A percentile compares a stretch with the other conserved stretches of the same genome.
phyloP scores from a whole-genome alignment of 2,797 vertebrate species.

The Karalla daura region DNA sequence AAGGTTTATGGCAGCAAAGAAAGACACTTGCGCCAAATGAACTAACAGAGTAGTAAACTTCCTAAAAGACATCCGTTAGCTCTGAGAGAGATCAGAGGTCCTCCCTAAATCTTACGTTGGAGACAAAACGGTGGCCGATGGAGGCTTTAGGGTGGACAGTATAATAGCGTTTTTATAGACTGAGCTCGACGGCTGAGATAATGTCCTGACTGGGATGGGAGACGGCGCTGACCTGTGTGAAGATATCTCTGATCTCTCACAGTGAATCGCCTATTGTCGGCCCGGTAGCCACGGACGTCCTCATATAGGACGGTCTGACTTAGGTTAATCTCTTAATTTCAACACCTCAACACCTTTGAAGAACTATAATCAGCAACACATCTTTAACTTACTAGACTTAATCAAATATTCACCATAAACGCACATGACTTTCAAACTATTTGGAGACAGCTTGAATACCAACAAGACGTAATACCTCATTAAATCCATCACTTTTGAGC shows the following conservation, averaged over 20 bases:
- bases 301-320: too few relatives aligned
- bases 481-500: too few relatives aligned
- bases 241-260: conserved; percentile 36
- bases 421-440: too few relatives aligned
- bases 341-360: too few relatives aligned
- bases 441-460: too few relatives aligned
- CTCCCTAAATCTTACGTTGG: conserved; percentile 62
- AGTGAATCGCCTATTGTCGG: conserved; percentile 41
- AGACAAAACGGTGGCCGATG: conserved; percentile 53
- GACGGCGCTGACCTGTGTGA: conserved; percentile 36
- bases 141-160: conserved; percentile 52
- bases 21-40: conserved; percentile 70
- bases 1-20: conserved; percentile 68
- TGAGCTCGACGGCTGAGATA: conserved; percentile 50
- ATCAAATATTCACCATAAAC: too few relatives aligned
- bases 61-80: conserved; percentile 72
- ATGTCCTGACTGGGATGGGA: conserved; percentile 36
- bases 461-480: too few relatives aligned
- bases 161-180: conserved; percentile 64
- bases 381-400: too few relatives aligned
- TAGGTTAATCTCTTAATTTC: too few relatives aligned
- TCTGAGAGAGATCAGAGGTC: conserved; percentile 47
- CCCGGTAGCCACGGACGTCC: neutral
- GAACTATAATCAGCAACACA: too few relatives aligned
- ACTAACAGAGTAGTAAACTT: conserved; percentile 78